Conservation (phyloP, 2,797 vertebrate species). For the Epinephelus coioides region DNA sequence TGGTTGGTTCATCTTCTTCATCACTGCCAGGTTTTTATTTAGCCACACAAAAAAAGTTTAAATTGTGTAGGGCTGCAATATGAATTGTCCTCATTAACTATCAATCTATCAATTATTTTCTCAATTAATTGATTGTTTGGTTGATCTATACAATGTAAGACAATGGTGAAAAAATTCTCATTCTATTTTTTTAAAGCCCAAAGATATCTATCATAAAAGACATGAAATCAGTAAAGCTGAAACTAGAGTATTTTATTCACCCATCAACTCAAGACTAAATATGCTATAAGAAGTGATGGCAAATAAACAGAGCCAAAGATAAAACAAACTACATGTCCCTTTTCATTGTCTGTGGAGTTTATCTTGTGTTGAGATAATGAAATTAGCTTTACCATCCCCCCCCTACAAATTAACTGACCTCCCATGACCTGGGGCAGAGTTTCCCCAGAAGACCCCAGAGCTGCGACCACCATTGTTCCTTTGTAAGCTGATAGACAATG, state of each 20-base stretch:
- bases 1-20: too few relatives aligned
- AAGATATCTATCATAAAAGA: too few relatives aligned
- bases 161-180: too few relatives aligned
- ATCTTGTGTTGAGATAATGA: constrained; percentile 83
- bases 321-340: constrained; percentile 35
- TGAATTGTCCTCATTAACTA: too few relatives aligned
- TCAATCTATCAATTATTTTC: too few relatives aligned
- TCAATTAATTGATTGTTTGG: too few relatives aligned
- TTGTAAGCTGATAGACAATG: constrained; percentile 70
- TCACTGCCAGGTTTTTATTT: too few relatives aligned
- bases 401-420: constrained; percentile 66
- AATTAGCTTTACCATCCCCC: constrained; percentile 70
- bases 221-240: too few relatives aligned
- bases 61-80: too few relatives aligned
- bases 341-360: constrained; percentile 74
- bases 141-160: too few relatives aligned
- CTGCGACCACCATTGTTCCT: constrained; percentile 72
- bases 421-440: constrained; percentile 68
- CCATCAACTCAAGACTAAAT: not conserved
- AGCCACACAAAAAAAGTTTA: too few relatives aligned
- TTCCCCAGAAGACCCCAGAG: constrained; percentile 58
- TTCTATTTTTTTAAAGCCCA: too few relatives aligned
- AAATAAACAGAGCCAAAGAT: not conserved
- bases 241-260: not conserved
- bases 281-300: not conserved